Conservation (phyloP, 2,113 vertebrate species). For the Aramus guarauna region DNA sequence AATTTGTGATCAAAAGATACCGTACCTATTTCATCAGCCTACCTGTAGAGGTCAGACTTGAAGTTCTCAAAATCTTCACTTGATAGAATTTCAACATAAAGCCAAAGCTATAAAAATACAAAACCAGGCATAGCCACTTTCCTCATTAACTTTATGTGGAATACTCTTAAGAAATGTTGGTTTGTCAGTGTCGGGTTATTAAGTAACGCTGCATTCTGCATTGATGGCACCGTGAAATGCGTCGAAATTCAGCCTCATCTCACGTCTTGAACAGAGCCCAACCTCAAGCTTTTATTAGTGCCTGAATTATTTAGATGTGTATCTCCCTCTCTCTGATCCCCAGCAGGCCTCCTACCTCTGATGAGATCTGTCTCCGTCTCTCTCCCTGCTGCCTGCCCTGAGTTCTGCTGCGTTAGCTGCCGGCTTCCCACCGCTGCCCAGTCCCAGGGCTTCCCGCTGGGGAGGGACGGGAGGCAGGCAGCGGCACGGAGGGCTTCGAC, state of each 20-base stretch:
- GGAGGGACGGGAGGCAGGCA: neutral
- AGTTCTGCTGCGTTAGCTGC: neutral
- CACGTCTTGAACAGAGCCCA: neutral
- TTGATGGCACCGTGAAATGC: neutral
- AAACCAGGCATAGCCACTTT: neutral
- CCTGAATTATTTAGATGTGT: slow-evolving; percentile 49
- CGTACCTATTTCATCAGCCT: slow-evolving; percentile 27
- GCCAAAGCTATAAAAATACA: neutral
- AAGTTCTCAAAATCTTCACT: slow-evolving; percentile 49
- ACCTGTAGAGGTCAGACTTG: slow-evolving; percentile 85
- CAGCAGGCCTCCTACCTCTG: slow-evolving; percentile 19
- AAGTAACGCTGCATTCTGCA: neutral
- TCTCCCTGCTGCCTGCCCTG: neutral
- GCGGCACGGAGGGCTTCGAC: neutral
- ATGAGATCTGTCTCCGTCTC: neutral
- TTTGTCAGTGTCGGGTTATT: neutral
- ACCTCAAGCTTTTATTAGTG: neutral
- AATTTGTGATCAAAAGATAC: neutral
- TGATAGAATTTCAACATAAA: neutral
- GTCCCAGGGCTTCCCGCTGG: neutral
- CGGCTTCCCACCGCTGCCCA: neutral
- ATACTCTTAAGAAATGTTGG: neutral
- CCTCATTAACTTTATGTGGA: neutral
- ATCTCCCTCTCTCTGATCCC: neutral
- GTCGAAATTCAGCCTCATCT: neutral